These are phyloP conservation scores for Cephus runcator DNA, from an alignment of 2,888 invertebrate genomes.

Conservation along the genomic window DNA sequence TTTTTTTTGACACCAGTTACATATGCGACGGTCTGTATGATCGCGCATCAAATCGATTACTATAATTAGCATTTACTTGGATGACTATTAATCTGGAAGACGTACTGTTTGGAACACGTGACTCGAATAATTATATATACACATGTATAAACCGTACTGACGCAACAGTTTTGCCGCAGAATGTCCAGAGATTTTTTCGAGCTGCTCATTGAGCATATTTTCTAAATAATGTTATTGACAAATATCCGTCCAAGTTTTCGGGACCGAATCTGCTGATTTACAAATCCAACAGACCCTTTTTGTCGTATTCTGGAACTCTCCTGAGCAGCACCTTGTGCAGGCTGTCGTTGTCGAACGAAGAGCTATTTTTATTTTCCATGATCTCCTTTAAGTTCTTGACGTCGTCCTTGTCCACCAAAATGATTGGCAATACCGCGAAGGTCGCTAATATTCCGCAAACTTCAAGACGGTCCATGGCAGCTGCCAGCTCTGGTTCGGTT, in stretches of 20 bases:
- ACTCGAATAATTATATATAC: too few relatives aligned
- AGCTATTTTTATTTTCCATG: not conserved
- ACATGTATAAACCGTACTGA: too few relatives aligned
- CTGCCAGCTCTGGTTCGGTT: constrained; percentile 35
- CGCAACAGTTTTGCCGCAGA: too few relatives aligned
- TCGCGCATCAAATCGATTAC: too few relatives aligned
- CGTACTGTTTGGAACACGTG: too few relatives aligned
- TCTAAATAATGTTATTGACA: not conserved
- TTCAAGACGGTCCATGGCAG: constrained; percentile 31
- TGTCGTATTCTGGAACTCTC: not conserved
- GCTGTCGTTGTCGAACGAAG: not conserved
- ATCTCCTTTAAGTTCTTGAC: constrained; percentile 45
- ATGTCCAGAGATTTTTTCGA: too few relatives aligned
- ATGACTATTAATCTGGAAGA: too few relatives aligned
- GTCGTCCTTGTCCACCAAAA: constrained; percentile 43
- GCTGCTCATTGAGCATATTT: too few relatives aligned
- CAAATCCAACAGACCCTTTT: not conserved
- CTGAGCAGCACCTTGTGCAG: not conserved
- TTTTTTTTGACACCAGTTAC: too few relatives aligned
- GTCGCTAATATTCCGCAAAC: constrained; percentile 41
- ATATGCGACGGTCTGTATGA: too few relatives aligned
- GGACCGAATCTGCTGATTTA: not conserved
- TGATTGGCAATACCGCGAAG: constrained; percentile 43
- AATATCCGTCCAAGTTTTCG: not conserved
- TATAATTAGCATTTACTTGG: too few relatives aligned